Evolutionary conservation across 2,797 vertebrate genomes (phyloP).

Genomic region (Crax fasciolata): DNA sequence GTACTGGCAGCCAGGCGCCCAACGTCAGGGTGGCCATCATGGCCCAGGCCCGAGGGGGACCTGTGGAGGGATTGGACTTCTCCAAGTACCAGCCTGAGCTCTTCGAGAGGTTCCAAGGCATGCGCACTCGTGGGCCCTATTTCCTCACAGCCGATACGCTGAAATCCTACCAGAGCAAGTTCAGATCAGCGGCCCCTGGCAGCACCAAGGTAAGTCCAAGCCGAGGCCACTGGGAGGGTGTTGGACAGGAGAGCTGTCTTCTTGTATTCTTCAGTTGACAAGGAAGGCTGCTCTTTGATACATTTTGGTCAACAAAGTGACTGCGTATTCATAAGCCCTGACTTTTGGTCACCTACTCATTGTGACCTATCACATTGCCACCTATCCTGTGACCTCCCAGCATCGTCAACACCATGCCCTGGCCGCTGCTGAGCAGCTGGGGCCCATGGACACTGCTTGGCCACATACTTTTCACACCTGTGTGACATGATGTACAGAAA

Average conservation of each 20-base stretch:
- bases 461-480: not conserved
- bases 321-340: not conserved
- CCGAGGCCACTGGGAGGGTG: not conserved
- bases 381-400: not conserved
- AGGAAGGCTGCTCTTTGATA: not conserved
- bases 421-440: not conserved
- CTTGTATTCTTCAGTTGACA: not conserved
- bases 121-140: conserved; percentile 88
- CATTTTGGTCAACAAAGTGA: not conserved
- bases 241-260: not conserved
- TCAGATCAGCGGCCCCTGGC: conserved; percentile 80
- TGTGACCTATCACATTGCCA: not conserved
- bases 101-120: conserved; percentile 84
- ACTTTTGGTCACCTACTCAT: not conserved
- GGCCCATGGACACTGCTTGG: not conserved
- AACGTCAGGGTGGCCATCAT: conserved; percentile 88
- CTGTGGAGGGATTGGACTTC: conserved; percentile 89
- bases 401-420: not conserved
- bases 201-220: conserved; percentile 88
- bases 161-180: conserved; percentile 86
- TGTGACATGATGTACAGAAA: fast-evolving
- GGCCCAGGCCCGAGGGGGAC: conserved; percentile 84
- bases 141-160: conserved; percentile 88
- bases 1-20: conserved; percentile 86
- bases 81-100: conserved; percentile 85